phyloP scores from a whole-genome alignment of 2,888 invertebrate genomes.

The Agriopis aurantiaria region DNA sequence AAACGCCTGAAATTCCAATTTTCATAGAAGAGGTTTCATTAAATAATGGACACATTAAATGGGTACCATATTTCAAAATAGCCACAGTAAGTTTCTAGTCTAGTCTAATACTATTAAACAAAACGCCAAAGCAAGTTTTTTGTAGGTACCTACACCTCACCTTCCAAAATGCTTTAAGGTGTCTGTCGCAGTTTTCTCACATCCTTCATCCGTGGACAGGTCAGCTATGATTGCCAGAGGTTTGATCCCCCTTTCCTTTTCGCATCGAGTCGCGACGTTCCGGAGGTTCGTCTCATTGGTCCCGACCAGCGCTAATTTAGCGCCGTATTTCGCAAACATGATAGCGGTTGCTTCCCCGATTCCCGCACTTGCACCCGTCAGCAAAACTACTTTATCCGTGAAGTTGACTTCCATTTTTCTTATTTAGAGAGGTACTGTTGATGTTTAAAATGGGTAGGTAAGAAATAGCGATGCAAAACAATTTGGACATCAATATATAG shows the following conservation, averaged over 20 bases:
- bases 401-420: constrained; percentile 51
- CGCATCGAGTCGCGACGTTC: constrained; percentile 51
- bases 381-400: constrained; percentile 57
- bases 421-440: too few relatives aligned
- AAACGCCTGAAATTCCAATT: too few relatives aligned
- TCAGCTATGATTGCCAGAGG: constrained; percentile 58
- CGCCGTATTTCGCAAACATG: constrained; percentile 56
- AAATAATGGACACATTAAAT: too few relatives aligned
- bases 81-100: too few relatives aligned
- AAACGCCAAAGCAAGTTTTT: too few relatives aligned
- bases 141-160: constrained; percentile 44
- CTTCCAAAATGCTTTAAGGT: constrained; percentile 57
- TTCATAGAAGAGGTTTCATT: too few relatives aligned
- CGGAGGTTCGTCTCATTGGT: constrained; percentile 53
- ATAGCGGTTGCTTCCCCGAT: constrained; percentile 59
- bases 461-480: too few relatives aligned
- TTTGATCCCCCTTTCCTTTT: constrained; percentile 46
- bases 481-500: too few relatives aligned
- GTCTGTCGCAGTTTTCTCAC: constrained; percentile 53
- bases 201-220: constrained; percentile 61
- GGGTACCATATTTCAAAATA: too few relatives aligned
- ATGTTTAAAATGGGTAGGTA: not conserved
- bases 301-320: constrained; percentile 57
- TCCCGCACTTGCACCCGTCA: constrained; percentile 64
- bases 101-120: too few relatives aligned